phyloP scores from a whole-genome alignment of 2,888 invertebrate genomes.

The Eristalis pertinax region DNA sequence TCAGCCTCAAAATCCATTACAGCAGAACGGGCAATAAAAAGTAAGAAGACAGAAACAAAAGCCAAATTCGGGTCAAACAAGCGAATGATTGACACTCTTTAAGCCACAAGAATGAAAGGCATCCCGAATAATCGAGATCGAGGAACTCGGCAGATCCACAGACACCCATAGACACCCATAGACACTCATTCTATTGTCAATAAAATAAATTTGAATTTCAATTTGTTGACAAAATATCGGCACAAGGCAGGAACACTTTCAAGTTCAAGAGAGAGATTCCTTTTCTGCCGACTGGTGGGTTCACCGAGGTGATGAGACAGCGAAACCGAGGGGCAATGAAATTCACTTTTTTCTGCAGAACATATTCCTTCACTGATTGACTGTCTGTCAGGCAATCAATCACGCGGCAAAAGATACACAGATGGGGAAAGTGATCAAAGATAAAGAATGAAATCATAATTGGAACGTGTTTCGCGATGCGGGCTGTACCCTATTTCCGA shows the following conservation, averaged over 20 bases:
- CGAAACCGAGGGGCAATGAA: neutral
- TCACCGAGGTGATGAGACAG: neutral
- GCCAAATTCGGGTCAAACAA: neutral
- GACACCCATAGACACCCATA: neutral
- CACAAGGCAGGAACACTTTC: neutral
- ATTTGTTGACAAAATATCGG: neutral
- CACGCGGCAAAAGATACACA: conserved; percentile 7
- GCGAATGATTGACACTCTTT: neutral
- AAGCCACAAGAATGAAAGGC: neutral
- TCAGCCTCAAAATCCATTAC: neutral
- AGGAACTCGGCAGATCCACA: neutral
- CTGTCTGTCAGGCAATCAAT: conserved; percentile 42
- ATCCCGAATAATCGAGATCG: neutral
- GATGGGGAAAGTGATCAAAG: conserved; percentile 33
- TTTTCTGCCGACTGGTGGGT: neutral
- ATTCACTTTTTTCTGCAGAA: conserved; percentile 28
- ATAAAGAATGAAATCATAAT: neutral
- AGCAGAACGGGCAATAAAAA: neutral
- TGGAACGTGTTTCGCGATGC: neutral
- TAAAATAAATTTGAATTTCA: neutral
- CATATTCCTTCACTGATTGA: conserved; percentile 16
- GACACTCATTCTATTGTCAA: neutral
- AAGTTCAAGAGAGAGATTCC: neutral
- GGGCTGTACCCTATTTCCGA: neutral
- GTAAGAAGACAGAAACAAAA: neutral